These are phyloP conservation scores for Cyprinella venusta DNA, from an alignment of 2,797 vertebrate genomes.

Conservation along the genomic window DNA sequence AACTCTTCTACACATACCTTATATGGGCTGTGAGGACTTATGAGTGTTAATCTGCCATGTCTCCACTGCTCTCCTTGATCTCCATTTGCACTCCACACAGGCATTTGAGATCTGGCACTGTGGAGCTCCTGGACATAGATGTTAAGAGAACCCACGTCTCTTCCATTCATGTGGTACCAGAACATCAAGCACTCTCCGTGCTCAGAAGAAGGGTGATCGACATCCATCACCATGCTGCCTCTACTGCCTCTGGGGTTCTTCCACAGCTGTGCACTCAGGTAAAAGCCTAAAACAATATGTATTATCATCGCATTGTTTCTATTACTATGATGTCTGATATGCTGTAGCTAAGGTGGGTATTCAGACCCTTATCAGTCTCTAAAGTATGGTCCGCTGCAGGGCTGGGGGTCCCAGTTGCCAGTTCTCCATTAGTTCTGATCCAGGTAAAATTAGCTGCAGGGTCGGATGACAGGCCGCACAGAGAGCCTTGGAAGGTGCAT, in stretches of 20 bases:
- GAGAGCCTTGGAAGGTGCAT: constrained; percentile 81
- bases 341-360: not conserved
- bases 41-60: constrained; percentile 73
- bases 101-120: not conserved
- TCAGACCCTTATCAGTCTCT: constrained; percentile 75
- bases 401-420: constrained; percentile 67
- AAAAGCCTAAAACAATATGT: constrained; percentile 69
- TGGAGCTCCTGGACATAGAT: constrained; percentile 66
- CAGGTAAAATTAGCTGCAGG: constrained; percentile 67
- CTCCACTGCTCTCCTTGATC: constrained; percentile 77
- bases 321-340: not conserved
- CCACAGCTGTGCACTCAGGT: constrained; percentile 78
- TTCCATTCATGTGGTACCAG: constrained; percentile 81
- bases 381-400: constrained; percentile 77
- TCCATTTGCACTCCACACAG: constrained; percentile 70
- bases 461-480: constrained; percentile 72
- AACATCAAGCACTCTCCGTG: constrained; percentile 78
- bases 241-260: constrained; percentile 62
- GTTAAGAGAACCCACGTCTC: constrained; percentile 67
- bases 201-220: constrained; percentile 67
- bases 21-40: constrained; percentile 65
- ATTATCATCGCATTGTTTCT: not conserved
- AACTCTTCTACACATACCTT: constrained; percentile 64
- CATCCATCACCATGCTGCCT: constrained; percentile 63
- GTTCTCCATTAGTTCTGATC: constrained; percentile 69